These are phyloP conservation scores for Psephotus haematonotus DNA, from an alignment of 2,113 vertebrate genomes.

Conservation along the genomic window DNA sequence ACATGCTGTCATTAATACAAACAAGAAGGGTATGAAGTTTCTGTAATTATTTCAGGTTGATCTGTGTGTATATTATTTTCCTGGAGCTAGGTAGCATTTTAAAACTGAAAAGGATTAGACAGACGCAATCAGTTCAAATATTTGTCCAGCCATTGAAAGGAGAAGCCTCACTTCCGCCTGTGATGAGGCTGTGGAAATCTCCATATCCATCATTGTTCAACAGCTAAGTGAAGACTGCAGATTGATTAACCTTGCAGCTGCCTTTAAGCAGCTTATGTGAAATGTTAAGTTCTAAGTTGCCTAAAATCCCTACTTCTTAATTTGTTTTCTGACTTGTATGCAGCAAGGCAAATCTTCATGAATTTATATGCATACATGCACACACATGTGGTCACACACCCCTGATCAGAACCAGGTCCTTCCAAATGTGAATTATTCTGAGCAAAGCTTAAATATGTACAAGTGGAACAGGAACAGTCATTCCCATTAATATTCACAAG, in stretches of 20 bases:
- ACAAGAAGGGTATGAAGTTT: background rate
- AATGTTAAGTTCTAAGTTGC: background rate
- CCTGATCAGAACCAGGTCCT: background rate
- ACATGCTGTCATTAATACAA: background rate
- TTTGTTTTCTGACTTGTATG: background rate
- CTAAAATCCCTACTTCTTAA: background rate
- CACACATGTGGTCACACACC: background rate
- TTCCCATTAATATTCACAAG: background rate
- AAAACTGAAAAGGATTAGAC: constrained; percentile 22
- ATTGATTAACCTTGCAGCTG: background rate
- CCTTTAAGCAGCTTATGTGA: constrained; percentile 27
- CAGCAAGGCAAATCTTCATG: background rate
- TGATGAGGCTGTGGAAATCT: background rate
- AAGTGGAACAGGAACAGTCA: background rate
- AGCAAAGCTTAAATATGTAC: background rate
- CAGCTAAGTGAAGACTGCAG: background rate
- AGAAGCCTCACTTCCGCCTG: constrained; percentile 23
- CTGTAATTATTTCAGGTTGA: background rate
- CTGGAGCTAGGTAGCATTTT: constrained; percentile 8
- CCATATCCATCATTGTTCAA: constrained; percentile 2
- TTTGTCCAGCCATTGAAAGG: constrained; percentile 43
- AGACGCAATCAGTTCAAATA: constrained; percentile 34
- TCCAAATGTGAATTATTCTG: background rate
- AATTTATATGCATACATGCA: background rate
- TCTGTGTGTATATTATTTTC: background rate